Percentiles rank a stretch among this genome's conserved stretches.
Evolutionary conservation across 1,140 invertebrate genomes (phyloP).

Genomic region (Diplogasteroides magnus): DNA sequence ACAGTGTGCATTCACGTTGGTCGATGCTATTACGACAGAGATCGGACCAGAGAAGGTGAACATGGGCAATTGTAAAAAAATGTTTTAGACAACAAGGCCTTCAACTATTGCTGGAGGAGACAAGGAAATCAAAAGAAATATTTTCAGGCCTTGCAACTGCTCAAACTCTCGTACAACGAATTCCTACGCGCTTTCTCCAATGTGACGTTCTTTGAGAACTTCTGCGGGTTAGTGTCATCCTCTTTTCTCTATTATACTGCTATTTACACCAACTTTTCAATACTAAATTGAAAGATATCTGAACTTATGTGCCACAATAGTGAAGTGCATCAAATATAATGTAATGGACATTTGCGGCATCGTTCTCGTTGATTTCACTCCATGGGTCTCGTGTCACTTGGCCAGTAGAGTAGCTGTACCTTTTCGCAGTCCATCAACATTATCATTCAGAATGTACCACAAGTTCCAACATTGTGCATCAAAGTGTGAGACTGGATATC

Average conservation of each 20-base stretch:
- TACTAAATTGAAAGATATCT: no score
- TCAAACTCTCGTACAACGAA: constrained; percentile 55
- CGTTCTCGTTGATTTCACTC: no score
- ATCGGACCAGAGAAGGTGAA: constrained; percentile 36
- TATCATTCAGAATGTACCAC: constrained; percentile 45
- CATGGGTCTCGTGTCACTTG: no score
- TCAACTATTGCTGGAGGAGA: no score
- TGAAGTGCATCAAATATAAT: no score
- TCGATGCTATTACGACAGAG: constrained; percentile 43
- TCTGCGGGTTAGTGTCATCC: constrained; percentile 48
- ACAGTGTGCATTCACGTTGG: constrained; percentile 51
- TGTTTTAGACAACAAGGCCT: no score
- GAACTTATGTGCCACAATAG: no score
- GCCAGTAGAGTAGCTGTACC: no score
- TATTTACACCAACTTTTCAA: no score
- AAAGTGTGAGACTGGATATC: constrained; percentile 49
- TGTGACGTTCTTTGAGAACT: constrained; percentile 50
- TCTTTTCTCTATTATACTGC: no score
- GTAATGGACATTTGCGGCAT: no score
- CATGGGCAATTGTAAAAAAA: neutral
- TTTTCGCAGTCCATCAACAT: no score
- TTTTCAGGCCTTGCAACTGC: neutral
- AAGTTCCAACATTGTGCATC: constrained; percentile 47
- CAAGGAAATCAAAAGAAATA: constrained; percentile 1
- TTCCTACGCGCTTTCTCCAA: constrained; percentile 52